Base-by-base conservation (phyloP, 2,797 vertebrate species). In the Cercopithecus petaurista region DNA sequence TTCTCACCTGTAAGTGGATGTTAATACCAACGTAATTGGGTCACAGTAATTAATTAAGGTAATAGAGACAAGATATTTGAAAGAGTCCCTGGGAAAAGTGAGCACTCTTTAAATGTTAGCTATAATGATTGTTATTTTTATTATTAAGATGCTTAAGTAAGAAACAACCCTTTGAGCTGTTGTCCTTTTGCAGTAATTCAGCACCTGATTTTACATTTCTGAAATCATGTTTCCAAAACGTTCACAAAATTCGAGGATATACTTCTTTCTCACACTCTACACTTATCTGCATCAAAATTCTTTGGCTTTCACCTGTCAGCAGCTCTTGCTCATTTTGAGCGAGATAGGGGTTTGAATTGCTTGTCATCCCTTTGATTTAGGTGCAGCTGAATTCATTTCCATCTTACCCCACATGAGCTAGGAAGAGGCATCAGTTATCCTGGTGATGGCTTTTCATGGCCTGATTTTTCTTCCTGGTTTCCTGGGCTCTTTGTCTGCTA, bases 181-280 rank as follows among this genome's bases (percentile, higher is more conserved):
- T 75, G 46, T 75, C 13, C 26, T 92, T 94, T 90, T 64, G 43
- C 28, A n/a, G 4, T 12, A 15, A 81, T 70, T 84, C 19, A 80
- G 55, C 52, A 70, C 11, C 41, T 89, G 86, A 95, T 72, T 96
- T 94, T 92, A 52, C 43, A 43, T 59, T 50, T 94, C 93, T 87
- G 70, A 86, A 95, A 90, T 85, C n/a, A 39, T 10, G 5, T 93
- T 93, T 70, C 64, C 92, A 79, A 87, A 80, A 64, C 70, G 93
- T 76, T 57, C 17, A 67, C 43, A 67, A 5, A 73, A 76, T 88
- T 61, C 57, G 70, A 70, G 57, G 48, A 82, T 86, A 13, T 8
- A 15, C 50, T 75, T 85, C 36, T 70, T 75, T 85, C 36, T 75
- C 55, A 55, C 10, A 3, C 19, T 72, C 82, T 82, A 24, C 33